phyloP scores from a whole-genome alignment of 1,140 invertebrate species.

The Diabrotica virgifera region DNA sequence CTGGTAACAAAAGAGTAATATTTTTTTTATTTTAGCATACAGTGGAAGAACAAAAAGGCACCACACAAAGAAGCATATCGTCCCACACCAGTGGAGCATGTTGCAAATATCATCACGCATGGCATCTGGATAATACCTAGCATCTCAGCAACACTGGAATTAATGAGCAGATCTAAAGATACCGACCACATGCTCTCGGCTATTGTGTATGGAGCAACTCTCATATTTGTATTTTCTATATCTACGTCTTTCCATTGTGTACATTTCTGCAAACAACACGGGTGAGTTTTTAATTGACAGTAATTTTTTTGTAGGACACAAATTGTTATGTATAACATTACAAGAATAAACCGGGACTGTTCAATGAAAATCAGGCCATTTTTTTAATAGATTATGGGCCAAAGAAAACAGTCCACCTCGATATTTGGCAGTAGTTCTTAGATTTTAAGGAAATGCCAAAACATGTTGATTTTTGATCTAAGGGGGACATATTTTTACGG shows the following conservation, averaged over 20 bases:
- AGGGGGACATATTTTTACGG: too few species aligned
- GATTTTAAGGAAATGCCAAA: too few species aligned
- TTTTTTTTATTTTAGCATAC: constrained; percentile 53
- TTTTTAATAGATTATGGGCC: too few species aligned
- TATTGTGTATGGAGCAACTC: constrained; percentile 79
- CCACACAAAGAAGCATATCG: constrained; percentile 63
- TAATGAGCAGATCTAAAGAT: constrained; percentile 69
- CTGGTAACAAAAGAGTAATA: too few species aligned
- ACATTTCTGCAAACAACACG: constrained; percentile 72
- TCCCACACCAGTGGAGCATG: constrained; percentile 79
- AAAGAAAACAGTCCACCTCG: too few species aligned
- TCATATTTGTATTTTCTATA: constrained; percentile 81
- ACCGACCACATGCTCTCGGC: constrained; percentile 75
- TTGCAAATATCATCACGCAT: constrained; percentile 89
- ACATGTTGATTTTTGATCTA: too few species aligned
- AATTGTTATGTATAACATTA: too few species aligned
- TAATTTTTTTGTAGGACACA: constrained; percentile 8
- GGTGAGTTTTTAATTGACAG: constrained; percentile 52
- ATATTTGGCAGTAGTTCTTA: too few species aligned
- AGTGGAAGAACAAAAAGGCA: constrained; percentile 68
- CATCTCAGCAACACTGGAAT: constrained; percentile 67
- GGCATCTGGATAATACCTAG: constrained; percentile 84
- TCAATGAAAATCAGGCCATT: too few species aligned
- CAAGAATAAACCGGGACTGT: too few species aligned
- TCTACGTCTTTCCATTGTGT: constrained; percentile 90